Conservation (phyloP, 2,113 vertebrate genomes). For the Brienomyrus longianalis region DNA sequence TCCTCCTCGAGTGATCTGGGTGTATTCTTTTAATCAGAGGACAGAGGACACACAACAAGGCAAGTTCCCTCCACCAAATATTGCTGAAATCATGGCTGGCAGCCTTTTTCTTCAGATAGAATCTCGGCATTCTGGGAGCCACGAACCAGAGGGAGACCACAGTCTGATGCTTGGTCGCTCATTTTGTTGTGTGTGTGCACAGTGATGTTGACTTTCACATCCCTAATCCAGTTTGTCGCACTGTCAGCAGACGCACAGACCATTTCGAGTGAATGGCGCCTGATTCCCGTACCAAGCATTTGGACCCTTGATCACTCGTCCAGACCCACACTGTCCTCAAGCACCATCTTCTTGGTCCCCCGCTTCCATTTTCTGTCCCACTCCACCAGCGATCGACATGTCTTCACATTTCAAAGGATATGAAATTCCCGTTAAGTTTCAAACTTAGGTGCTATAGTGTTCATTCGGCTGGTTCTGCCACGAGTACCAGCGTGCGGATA, state of each 20-base stretch:
- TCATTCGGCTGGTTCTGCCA: conserved; percentile 24
- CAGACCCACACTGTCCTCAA: not conserved
- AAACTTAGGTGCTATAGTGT: conserved; percentile 25
- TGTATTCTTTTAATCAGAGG: not conserved
- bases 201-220: not conserved
- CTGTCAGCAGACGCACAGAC: not conserved
- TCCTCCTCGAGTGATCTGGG: not conserved
- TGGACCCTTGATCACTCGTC: not conserved
- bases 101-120: not conserved
- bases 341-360: not conserved
- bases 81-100: not conserved
- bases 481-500: conserved; percentile 23
- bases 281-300: not conserved
- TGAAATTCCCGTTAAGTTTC: not conserved
- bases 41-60: not conserved
- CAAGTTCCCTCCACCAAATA: not conserved
- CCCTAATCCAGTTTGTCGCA: not conserved
- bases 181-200: not conserved
- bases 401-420: not conserved
- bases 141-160: not conserved
- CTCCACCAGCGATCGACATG: not conserved
- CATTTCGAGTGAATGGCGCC: not conserved
- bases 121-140: not conserved
- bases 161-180: not conserved
- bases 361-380: not conserved